These are phyloP conservation scores for Operophtera brumata DNA, from an alignment of 2,888 invertebrate genomes.

Conservation along the genomic window DNA sequence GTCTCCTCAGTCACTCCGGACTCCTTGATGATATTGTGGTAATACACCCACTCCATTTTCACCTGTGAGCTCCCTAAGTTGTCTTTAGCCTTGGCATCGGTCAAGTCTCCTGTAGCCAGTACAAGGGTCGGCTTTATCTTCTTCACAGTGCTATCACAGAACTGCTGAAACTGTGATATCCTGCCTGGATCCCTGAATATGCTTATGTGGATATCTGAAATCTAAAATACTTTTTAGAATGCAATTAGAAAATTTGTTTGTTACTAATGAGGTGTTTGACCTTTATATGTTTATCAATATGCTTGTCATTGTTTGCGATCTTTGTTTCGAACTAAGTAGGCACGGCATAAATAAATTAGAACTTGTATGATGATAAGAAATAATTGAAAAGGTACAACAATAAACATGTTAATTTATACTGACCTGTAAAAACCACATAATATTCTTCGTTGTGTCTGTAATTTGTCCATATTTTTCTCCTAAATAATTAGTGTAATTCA, in stretches of 20 bases:
- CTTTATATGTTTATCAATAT: no score
- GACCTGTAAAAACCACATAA: constrained; percentile 91
- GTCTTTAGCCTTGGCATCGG: constrained; percentile 91
- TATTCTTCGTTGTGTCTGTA: constrained; percentile 77
- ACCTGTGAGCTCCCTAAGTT: constrained; percentile 90
- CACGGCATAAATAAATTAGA: constrained; percentile 31
- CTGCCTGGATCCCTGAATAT: constrained; percentile 88
- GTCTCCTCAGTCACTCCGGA: constrained; percentile 85
- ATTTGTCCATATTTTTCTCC: constrained; percentile 69
- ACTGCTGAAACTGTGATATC: constrained; percentile 88
- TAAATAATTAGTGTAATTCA: constrained; percentile 59
- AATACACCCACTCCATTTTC: constrained; percentile 90
- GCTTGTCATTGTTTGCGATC: constrained; percentile 15
- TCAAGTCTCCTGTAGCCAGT: constrained; percentile 92
- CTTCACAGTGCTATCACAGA: constrained; percentile 87
- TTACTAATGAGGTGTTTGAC: not conserved
- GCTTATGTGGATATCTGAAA: constrained; percentile 94
- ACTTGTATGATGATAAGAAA: constrained; percentile 10
- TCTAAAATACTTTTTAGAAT: constrained; percentile 69
- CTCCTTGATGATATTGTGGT: constrained; percentile 85
- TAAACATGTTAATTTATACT: constrained; percentile 27
- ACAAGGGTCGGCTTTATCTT: constrained; percentile 88
- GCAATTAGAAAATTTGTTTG: not conserved
- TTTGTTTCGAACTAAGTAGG: constrained; percentile 23
- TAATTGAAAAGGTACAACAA: no score